phyloP scores from a whole-genome alignment of 2,888 invertebrate species.

The Pyrgus malvae region DNA sequence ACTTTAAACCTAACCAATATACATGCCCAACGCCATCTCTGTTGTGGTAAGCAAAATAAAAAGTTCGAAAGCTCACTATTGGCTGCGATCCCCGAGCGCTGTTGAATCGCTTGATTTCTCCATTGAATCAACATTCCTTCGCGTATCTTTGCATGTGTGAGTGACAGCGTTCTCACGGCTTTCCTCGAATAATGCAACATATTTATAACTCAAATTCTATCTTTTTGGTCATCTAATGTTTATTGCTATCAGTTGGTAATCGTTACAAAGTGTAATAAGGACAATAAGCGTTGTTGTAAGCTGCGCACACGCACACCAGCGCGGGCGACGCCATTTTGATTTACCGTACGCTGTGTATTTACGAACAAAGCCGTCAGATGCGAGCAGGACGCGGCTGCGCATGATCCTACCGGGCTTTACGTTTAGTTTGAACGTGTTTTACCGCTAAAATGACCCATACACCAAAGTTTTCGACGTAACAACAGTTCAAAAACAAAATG shows the following conservation, averaged over 20 bases:
- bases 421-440: slow-evolving; percentile 70
- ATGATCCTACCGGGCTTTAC: slow-evolving; percentile 69
- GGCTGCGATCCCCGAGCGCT: slow-evolving; percentile 59
- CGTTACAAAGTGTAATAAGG: slow-evolving; percentile 39
- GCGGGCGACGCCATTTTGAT: slow-evolving; percentile 77
- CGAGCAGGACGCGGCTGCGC: slow-evolving; percentile 80
- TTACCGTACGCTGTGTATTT: slow-evolving; percentile 79
- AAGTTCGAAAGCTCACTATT: slow-evolving; percentile 70
- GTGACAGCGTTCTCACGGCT: slow-evolving; percentile 69
- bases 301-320: slow-evolving; percentile 71
- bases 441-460: slow-evolving; percentile 78
- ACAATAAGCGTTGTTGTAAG: slow-evolving; percentile 49
- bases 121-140: slow-evolving; percentile 81
- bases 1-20: slow-evolving; percentile 27
- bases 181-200: slow-evolving; percentile 37
- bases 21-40: slow-evolving; percentile 66
- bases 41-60: slow-evolving; percentile 45
- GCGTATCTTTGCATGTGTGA: slow-evolving; percentile 72
- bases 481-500: slow-evolving; percentile 78
- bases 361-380: slow-evolving; percentile 82
- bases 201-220: slow-evolving; percentile 57
- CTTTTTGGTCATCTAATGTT: slow-evolving; percentile 34
- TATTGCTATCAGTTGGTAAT: slow-evolving; percentile 33
- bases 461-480: slow-evolving; percentile 66
- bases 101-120: slow-evolving; percentile 78